phyloP scores from a whole-genome alignment of 1,140 invertebrate species.

The Eufriesea mexicana region DNA sequence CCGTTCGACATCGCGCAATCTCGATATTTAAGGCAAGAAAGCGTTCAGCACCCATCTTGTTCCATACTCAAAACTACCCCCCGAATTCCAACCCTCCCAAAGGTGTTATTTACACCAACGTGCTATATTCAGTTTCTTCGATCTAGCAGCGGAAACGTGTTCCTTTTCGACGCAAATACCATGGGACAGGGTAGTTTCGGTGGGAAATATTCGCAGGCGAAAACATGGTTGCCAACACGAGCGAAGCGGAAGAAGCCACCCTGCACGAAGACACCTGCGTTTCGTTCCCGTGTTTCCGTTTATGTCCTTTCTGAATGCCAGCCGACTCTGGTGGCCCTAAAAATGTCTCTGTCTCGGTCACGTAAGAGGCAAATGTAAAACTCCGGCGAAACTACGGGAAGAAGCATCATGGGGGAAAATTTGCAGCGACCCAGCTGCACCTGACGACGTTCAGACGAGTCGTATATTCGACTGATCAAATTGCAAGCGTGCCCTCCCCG shows the following conservation, averaged over 20 bases:
- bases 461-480: slow-evolving; percentile 24
- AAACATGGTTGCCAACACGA: not conserved
- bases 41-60: too few relatives aligned
- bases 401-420: not conserved
- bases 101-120: too few relatives aligned
- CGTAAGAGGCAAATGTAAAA: slow-evolving; percentile 23
- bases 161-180: too few relatives aligned
- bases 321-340: not conserved
- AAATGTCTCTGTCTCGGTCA: slow-evolving; percentile 21
- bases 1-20: too few relatives aligned
- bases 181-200: not conserved
- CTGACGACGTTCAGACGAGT: not conserved
- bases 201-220: not conserved
- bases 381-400: not conserved
- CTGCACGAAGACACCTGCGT: not conserved
- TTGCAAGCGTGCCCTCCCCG: too few relatives aligned
- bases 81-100: too few relatives aligned
- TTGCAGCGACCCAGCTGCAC: slow-evolving; percentile 12
- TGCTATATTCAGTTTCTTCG: too few relatives aligned
- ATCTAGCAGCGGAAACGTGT: too few relatives aligned
- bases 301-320: not conserved
- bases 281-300: not conserved
- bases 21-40: too few relatives aligned
- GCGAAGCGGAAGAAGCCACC: not conserved
- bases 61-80: too few relatives aligned